These are phyloP conservation scores for Druon quercuslanigerum DNA, from an alignment of 1,140 invertebrate species.

Conservation along the genomic window DNA sequence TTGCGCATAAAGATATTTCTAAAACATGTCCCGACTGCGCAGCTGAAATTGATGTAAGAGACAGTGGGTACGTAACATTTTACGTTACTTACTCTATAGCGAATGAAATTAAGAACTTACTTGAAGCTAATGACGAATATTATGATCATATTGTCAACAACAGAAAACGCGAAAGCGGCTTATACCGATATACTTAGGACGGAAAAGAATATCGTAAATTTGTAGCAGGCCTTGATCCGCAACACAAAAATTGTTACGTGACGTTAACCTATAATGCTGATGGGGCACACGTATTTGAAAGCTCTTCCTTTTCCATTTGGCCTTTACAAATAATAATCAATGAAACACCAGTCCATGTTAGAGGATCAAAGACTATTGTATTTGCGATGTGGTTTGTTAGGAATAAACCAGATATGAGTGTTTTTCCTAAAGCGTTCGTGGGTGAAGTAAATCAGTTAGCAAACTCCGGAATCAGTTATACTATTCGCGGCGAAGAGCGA, in stretches of 20 bases:
- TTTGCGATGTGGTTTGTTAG: slow-evolving; percentile 38
- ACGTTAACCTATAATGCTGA: not conserved
- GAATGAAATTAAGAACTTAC: not conserved
- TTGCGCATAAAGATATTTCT: not conserved
- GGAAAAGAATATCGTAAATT: too few species aligned
- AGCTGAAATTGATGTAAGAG: slow-evolving; percentile 32
- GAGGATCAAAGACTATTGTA: slow-evolving; percentile 25
- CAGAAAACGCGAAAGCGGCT: too few species aligned
- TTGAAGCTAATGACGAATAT: too few species aligned
- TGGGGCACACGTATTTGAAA: slow-evolving; percentile 25
- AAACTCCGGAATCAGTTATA: slow-evolving; percentile 11
- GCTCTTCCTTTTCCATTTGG: slow-evolving; percentile 39
- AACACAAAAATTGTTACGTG: slow-evolving; percentile 26
- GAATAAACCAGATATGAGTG: slow-evolving; percentile 38
- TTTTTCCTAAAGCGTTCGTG: slow-evolving; percentile 37
- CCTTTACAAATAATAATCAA: slow-evolving; percentile 44
- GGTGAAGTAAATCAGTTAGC: slow-evolving; percentile 32
- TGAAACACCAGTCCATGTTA: slow-evolving; percentile 41
- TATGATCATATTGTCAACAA: too few species aligned
- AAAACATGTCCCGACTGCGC: slow-evolving; percentile 37
- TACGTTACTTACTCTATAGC: slow-evolving; percentile 36
- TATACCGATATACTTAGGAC: too few species aligned
- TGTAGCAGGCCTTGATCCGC: not conserved
- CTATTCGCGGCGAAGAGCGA: not conserved
- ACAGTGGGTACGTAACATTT: slow-evolving; percentile 30